phyloP scores from a whole-genome alignment of 2,113 vertebrate species.

The Notarius quadriscutis region DNA sequence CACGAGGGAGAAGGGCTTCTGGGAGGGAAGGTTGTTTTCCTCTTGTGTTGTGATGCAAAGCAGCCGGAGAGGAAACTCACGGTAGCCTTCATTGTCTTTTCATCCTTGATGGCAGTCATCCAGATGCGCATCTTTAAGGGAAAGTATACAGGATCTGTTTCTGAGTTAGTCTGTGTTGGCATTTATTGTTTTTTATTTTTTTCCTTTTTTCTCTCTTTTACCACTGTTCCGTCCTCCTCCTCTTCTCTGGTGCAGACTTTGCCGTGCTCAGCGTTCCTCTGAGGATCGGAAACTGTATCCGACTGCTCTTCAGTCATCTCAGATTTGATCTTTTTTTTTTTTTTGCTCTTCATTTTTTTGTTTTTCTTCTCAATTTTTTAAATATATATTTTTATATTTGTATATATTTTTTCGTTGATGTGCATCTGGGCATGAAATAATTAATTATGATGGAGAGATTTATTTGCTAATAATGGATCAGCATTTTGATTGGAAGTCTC shows the following conservation, averaged over 20 bases:
- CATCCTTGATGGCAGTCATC: conserved; percentile 1
- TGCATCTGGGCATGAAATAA: not conserved
- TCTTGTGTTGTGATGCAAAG: conserved; percentile 33
- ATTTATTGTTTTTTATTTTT: conserved; percentile 47
- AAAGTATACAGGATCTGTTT: conserved; percentile 11
- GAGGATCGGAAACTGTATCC: conserved; percentile 61
- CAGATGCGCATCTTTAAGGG: conserved; percentile 28
- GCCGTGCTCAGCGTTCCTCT: conserved; percentile 46
- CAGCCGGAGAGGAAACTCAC: conserved; percentile 33
- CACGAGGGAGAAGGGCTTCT: conserved; percentile 11
- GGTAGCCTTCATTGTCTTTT: not conserved
- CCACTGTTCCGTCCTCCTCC: conserved; percentile 44
- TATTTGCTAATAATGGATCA: conserved; percentile 11
- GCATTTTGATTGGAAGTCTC: conserved; percentile 21
- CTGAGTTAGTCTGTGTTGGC: not conserved
- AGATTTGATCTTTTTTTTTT: conserved; percentile 34
- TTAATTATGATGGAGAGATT: not conserved
- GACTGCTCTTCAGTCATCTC: conserved; percentile 46
- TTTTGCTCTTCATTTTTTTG: conserved; percentile 54
- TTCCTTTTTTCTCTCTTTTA: conserved; percentile 8
- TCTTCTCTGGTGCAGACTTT: conserved; percentile 53
- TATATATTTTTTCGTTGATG: not conserved
- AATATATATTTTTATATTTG: not conserved
- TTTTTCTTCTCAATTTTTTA: conserved; percentile 33
- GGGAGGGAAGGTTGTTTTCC: conserved; percentile 24